Evolutionary conservation across 1,140 invertebrate genomes (phyloP), one percentile per base, ranked within the genome.

Genomic region (Calephelis nemesis): DNA sequence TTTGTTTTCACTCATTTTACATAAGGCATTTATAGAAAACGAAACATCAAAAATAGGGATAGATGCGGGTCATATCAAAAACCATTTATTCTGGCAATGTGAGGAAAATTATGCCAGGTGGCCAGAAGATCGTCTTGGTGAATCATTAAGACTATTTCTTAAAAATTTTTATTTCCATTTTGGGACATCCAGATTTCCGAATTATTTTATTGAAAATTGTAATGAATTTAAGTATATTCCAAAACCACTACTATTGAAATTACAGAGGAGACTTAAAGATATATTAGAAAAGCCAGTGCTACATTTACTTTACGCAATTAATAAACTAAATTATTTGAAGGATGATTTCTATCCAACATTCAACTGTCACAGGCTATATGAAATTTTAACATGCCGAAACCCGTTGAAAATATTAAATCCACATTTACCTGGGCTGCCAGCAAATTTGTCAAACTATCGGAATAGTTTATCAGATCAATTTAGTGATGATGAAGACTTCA

Each of bases 61-160:
- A 0, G 93, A 93, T 15, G 83, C 87, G 0, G 93, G 94, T 66
- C 96, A 97, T 79, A 93, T 97, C n/a, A 93, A 95, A 66, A 95
- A 94, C 65, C 94, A 95, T 77, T 81, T 97, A n/a, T 96, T 96
- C 79, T 96, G 95, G 95, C 93, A 96, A 83, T 95, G 95, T 70
- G 96, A 97, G 81, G 93, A 94, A 40, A 93, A 95, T 70, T 94
- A 93, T 74, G 92, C 92, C 4, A 94, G 92, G 60, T 97, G 95
- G 96, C 92, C 94, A 0, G 95, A 96, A 72, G 93, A 95, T 81
- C 88, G 94, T 48, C 87, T 96, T 0, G 96, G 96, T 12, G 93
- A 94, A 74, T 94, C 93, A 47, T 75, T 97, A n/a, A 79, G 94
- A 54, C 85, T 92, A 39, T 93, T 97, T 58, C 88, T 97, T 0